Evolutionary conservation across 2,113 vertebrate species (phyloP).

Genomic region (Columbina picui): DNA sequence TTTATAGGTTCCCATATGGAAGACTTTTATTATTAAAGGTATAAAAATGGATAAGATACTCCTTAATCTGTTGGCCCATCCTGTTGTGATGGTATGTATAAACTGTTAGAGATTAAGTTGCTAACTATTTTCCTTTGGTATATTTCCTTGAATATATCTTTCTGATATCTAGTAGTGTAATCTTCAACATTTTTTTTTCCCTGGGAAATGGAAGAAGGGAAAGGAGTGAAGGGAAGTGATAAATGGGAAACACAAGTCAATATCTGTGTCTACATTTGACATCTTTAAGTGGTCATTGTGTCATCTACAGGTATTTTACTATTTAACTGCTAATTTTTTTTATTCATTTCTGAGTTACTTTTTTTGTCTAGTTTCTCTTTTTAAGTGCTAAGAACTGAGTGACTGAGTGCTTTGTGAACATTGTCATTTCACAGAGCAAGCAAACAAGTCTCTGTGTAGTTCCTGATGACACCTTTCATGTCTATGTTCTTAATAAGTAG

Average conservation of each 20-base stretch:
- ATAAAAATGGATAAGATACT: background rate
- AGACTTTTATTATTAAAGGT: background rate
- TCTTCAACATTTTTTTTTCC: background rate
- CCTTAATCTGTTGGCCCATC: background rate
- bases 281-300: background rate
- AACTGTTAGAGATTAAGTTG: background rate
- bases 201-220: background rate
- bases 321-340: background rate
- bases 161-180: background rate
- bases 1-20: background rate
- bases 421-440: background rate
- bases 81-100: background rate
- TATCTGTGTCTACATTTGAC: background rate
- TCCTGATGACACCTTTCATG: background rate
- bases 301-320: background rate
- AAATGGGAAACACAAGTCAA: background rate
- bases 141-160: background rate
- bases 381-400: background rate
- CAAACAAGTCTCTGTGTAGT: background rate
- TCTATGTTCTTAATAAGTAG: background rate
- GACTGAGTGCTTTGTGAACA: background rate
- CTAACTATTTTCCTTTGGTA: background rate
- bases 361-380: background rate
- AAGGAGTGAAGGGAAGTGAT: background rate
- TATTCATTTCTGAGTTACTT: background rate